A percentile compares a stretch with the other conserved stretches of the same genome.
phyloP scores from a whole-genome alignment of 2,113 vertebrate species.

The Ammospiza nelsoni region DNA sequence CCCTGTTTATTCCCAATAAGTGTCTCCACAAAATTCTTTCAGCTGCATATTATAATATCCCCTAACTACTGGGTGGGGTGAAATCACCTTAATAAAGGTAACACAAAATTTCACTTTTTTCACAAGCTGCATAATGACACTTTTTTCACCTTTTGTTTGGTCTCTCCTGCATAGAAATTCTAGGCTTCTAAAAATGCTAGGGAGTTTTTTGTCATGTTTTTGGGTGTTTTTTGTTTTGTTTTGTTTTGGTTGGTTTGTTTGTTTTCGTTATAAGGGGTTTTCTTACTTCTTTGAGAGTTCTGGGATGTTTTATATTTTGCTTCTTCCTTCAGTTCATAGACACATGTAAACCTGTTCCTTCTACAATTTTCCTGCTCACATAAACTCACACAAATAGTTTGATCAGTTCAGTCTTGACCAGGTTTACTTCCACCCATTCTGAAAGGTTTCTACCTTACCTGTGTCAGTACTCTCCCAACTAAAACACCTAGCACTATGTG shows the following conservation, averaged over 20 bases:
- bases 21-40: not conserved
- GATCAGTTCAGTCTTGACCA: not conserved
- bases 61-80: not conserved
- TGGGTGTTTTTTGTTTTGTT: not conserved
- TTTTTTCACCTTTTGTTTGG: not conserved
- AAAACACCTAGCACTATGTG: rapidly evolving
- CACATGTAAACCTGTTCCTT: not conserved
- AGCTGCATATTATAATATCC: not conserved
- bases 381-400: not conserved
- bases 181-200: not conserved
- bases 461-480: not conserved
- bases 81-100: not conserved
- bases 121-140: not conserved
- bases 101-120: not conserved
- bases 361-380: not conserved
- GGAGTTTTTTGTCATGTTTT: rapidly evolving
- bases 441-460: too few relatives aligned
- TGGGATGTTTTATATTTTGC: not conserved
- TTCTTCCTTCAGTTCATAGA: not conserved
- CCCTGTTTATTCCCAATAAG: not conserved
- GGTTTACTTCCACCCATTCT: too few relatives aligned
- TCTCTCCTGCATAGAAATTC: not conserved
- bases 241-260: not conserved
- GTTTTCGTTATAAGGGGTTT: not conserved
- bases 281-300: not conserved